A percentile compares a stretch with the other conserved stretches of the same genome.
Evolutionary conservation across 1,140 invertebrate species (phyloP).

Genomic region (Megalonaias nervosa): DNA sequence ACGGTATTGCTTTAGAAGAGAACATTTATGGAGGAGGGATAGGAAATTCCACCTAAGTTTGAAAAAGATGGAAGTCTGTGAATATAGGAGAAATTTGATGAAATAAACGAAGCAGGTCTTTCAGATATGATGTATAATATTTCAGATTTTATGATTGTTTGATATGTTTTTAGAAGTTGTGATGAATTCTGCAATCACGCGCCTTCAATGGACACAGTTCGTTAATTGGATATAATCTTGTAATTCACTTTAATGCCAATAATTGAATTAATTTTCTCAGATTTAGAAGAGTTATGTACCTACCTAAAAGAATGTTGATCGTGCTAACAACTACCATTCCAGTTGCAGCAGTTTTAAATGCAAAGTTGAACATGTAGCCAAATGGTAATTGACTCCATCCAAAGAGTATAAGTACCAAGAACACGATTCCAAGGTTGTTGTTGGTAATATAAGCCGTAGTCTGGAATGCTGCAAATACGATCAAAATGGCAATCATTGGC

Average conservation of each 20-base stretch:
- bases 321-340: slow-evolving; percentile 39
- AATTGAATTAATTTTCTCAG: not conserved
- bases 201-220: not conserved
- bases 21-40: too few relatives aligned
- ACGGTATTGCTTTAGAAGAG: too few relatives aligned
- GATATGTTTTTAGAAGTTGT: not conserved
- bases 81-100: too few relatives aligned
- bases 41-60: too few relatives aligned
- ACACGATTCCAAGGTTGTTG: slow-evolving; percentile 27
- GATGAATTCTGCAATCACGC: not conserved
- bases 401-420: slow-evolving; percentile 37
- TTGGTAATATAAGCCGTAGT: slow-evolving; percentile 24
- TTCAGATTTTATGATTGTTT: not conserved
- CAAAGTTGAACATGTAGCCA: slow-evolving; percentile 38
- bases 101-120: not conserved
- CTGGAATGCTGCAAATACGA: slow-evolving; percentile 43
- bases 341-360: slow-evolving; percentile 34
- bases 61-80: too few relatives aligned
- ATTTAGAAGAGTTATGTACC: not conserved
- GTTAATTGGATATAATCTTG: not conserved
- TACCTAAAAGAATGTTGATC: slow-evolving; percentile 38
- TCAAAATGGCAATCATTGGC: slow-evolving; percentile 39
- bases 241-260: not conserved
- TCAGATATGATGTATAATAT: not conserved
- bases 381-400: slow-evolving; percentile 31